Evolutionary conservation across 1,140 invertebrate genomes (phyloP).

Genomic region (Sesamia nonagrioides): DNA sequence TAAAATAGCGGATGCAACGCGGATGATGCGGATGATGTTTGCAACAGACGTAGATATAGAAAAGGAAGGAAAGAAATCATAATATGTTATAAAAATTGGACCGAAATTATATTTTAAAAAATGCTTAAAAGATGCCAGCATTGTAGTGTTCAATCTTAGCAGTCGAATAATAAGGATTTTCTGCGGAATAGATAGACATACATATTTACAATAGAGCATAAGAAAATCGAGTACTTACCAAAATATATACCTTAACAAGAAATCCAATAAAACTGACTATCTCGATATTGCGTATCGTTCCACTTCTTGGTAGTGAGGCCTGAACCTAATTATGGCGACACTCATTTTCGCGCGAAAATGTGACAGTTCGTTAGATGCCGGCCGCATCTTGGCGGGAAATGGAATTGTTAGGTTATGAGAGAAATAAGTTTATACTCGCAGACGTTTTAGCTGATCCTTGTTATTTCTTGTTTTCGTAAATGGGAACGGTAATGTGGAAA

Average conservation of each 20-base stretch:
- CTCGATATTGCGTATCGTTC: slow-evolving; percentile 44
- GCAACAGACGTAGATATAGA: too few species aligned
- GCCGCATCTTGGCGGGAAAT: slow-evolving; percentile 61
- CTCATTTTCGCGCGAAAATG: slow-evolving; percentile 75
- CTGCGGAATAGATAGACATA: background rate
- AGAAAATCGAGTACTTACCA: background rate
- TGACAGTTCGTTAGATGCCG: slow-evolving; percentile 75
- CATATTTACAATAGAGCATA: background rate
- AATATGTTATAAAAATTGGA: too few species aligned
- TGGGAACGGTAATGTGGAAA: background rate
- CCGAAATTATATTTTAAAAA: too few species aligned
- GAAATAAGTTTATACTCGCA: slow-evolving; percentile 49
- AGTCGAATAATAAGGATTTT: background rate
- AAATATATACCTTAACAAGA: slow-evolving; percentile 15
- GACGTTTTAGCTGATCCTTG: slow-evolving; percentile 44
- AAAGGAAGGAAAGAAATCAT: too few species aligned
- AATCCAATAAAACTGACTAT: slow-evolving; percentile 24
- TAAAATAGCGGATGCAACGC: too few species aligned
- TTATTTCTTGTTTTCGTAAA: slow-evolving; percentile 43
- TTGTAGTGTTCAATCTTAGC: too few species aligned
- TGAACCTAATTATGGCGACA: slow-evolving; percentile 72
- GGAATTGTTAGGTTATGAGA: slow-evolving; percentile 53
- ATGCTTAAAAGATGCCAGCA: too few species aligned
- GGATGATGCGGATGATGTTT: too few species aligned
- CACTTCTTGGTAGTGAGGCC: slow-evolving; percentile 51